Percentiles rank a stretch among this genome's conserved stretches.
These are phyloP conservation scores for Portunus trituberculatus DNA, from an alignment of 1,140 invertebrate genomes.

Conservation along the genomic window DNA sequence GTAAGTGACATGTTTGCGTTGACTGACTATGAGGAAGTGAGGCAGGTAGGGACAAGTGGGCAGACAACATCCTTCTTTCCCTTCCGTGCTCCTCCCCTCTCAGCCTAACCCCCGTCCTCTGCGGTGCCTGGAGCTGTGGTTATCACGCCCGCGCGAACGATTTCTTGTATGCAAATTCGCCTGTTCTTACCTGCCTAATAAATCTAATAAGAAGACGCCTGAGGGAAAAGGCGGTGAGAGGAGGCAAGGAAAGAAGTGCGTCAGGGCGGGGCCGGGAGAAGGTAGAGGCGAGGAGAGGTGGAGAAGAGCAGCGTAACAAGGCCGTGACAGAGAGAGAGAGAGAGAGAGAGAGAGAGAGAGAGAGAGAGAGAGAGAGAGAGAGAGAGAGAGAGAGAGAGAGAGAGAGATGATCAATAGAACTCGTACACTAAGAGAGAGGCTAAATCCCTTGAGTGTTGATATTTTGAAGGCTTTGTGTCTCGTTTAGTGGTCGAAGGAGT, in stretches of 20 bases:
- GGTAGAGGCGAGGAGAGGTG: neutral
- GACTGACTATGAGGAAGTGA: no score
- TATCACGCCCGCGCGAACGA: conserved; percentile 33
- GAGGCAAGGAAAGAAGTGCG: neutral
- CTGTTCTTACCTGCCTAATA: conserved; percentile 58
- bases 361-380: neutral
- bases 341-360: neutral
- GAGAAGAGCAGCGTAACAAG: neutral
- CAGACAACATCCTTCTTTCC: no score
- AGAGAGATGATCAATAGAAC: no score
- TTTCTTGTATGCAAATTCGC: conserved; percentile 62
- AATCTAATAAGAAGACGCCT: conserved; percentile 58
- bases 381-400: no score
- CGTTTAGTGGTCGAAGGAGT: no score
- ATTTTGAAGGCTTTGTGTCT: no score
- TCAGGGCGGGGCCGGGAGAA: neutral
- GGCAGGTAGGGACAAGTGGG: no score
- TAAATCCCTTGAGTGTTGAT: no score
- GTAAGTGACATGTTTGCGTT: no score
- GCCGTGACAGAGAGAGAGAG: neutral
- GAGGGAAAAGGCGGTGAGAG: neutral
- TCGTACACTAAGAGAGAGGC: no score
- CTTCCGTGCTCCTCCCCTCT: neutral
- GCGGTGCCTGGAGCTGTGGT: neutral
- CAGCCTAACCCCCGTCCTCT: neutral